Base-by-base conservation (phyloP, 2,888 invertebrate genomes). In the Ornithoptera priamus region DNA sequence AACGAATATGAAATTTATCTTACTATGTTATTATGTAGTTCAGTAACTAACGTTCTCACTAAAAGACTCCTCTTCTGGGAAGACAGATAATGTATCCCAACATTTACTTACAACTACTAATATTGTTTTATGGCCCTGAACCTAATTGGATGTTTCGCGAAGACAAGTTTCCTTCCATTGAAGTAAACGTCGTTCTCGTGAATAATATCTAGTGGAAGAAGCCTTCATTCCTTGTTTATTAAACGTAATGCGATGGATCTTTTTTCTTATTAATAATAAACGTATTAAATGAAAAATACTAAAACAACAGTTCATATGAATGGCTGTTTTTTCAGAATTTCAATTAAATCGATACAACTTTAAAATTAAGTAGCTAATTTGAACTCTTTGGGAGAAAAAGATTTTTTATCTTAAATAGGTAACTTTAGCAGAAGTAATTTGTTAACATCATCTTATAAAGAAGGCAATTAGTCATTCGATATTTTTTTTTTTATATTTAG, bases 41-140 rank as follows among this genome's bases (percentile, higher is more conserved):
- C 22, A 58, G 4, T 22, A 12, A 7, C 8, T 58, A 58, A 58
- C 22, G 15, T n/a, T 2, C 57, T 58, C 6, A 58, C 20, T 24
- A 22, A 58, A 58, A 20, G 2, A 1, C 22, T 58, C 8, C 57
- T 65, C 24, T 57, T 22, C 57, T 60, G 59, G 39, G n/a, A 42
- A 24, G 42, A 42, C n/a, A 22, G 61, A 69, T 61, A 64, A 60
- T 56, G 39, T 61, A 46, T 57, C 65, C 30, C 24, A 61, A 69
- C 46, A 65, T 62, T 62, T 39, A 65, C 65, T 65, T 62, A 65
- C 30, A 62, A 62, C 42, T 42, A 42, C 53, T 69, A 69, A 69
- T 69, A 69, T 69, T 69, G 65, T 69, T 69, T 69, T 69, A 69
- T 69, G 50, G 57, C 69, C 30, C 57, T 65, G 65, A 62, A 62